These are phyloP conservation scores for Poeciliopsis retropinna DNA, from an alignment of 2,113 vertebrate species.

Conservation along the genomic window DNA sequence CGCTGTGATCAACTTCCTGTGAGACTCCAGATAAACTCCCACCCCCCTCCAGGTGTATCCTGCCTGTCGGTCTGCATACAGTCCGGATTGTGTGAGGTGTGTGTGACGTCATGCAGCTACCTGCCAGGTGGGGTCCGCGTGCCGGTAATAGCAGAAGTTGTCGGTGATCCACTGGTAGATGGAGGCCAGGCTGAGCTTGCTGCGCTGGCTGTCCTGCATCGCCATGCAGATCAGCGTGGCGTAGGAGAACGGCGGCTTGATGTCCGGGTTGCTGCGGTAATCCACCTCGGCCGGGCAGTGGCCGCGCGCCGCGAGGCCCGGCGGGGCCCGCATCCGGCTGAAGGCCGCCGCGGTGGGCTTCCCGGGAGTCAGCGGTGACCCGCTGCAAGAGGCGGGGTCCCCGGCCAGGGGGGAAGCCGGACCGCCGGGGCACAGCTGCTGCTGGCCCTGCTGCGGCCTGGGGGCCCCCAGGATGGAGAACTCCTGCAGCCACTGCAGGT, in stretches of 20 bases:
- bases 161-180: constrained; percentile 98
- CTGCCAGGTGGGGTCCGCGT: constrained; percentile 97
- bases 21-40: background rate
- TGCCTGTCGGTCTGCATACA: background rate
- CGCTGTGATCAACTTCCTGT: too few relatives aligned
- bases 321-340: constrained; percentile 70
- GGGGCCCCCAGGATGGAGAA: constrained; percentile 87
- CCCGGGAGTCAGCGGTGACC: constrained; percentile 87
- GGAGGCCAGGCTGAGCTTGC: constrained; percentile 91
- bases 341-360: constrained; percentile 89
- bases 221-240: constrained; percentile 97
- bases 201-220: constrained; percentile 91
- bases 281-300: constrained; percentile 88
- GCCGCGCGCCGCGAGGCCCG: constrained; percentile 71
- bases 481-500: constrained; percentile 94
- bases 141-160: constrained; percentile 96
- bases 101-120: constrained; percentile 12
- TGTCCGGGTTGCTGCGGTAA: constrained; percentile 86
- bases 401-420: constrained; percentile 89
- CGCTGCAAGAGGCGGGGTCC: constrained; percentile 89
- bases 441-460: constrained; percentile 75
- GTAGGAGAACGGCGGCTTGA: constrained; percentile 94
- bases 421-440: constrained; percentile 76
- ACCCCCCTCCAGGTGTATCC: constrained; percentile 16
- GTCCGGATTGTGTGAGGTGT: background rate